Evolutionary conservation across 2,888 invertebrate genomes (phyloP), one percentile per base, ranked within the genome.

Genomic region (Aphrophora alni): DNA sequence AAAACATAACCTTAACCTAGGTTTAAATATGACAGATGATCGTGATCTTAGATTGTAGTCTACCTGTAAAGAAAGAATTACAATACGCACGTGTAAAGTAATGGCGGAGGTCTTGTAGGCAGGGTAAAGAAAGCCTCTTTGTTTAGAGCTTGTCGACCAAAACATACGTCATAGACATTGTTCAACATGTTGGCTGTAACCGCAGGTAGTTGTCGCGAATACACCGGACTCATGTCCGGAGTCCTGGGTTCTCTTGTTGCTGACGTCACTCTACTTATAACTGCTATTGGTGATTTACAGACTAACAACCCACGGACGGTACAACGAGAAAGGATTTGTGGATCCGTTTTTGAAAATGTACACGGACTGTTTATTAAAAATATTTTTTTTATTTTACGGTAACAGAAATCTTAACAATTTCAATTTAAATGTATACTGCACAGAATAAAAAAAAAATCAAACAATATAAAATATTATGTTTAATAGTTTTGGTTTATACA

Each of bases 1-100:
- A 71, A 28, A 28, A 59, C 26, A 44, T 21, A 71, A 72, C 78
- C 78, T 78, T 78, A 78, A 78, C 78, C 78, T 78, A 78, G 51
- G 78, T 69, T 71, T 44, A 73, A 73, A 78, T 51, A 27, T 51
- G 59, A 78, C n/a, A 59, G 0, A 3, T 8, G 59, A 59, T 59
- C 12, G 59, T 59, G 59, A 59, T 59, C 21, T 21, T 21, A 59
- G 59, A 59, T 59, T 59, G 59, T 44, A 33, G n/a, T n/a, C 59
- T 59, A 59, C 21, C 59, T 21, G 59, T 14, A 21, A 59, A 21
- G 59, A n/a, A 21, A 5, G 59, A 59, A n/a, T 59, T 59, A 59
- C 59, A 59, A 59, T 59, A 59, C 59, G 59, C 59, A 59, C 59
- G 59, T 59, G 21, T 59, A n/a, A 21, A 59, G 59, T 12, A 44